Conservation (phyloP, 2,888 invertebrate species). For the Hyposoter didymator region DNA sequence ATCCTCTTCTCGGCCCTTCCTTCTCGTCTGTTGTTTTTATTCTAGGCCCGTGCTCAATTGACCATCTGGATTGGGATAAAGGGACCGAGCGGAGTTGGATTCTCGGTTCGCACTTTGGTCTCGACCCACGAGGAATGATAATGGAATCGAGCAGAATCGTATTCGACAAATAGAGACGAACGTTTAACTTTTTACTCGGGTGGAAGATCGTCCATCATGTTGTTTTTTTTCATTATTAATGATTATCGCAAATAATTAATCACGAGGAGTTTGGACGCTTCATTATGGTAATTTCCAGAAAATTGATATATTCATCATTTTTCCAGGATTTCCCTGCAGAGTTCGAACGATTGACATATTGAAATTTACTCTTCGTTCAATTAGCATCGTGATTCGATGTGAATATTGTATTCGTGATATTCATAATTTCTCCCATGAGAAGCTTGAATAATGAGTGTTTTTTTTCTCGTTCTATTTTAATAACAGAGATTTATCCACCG, state of each 20-base stretch:
- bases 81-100: not conserved
- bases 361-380: not conserved
- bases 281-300: not conserved
- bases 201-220: too few species aligned
- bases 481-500: constrained; percentile 5
- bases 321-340: not conserved
- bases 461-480: not conserved
- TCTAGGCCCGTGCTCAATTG: constrained; percentile 75
- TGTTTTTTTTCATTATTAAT: not conserved
- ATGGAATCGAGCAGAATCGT: not conserved
- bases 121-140: not conserved
- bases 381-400: not conserved
- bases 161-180: not conserved
- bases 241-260: not conserved
- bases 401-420: not conserved
- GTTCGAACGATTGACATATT: not conserved
- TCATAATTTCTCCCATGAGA: not conserved
- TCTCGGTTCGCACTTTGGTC: constrained; percentile 7
- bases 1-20: not conserved
- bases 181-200: not conserved
- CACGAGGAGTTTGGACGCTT: not conserved
- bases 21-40: constrained; percentile 42
- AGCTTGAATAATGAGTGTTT: not conserved
- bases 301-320: not conserved
- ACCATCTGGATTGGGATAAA: constrained; percentile 78